A percentile compares a stretch with the other conserved stretches of the same genome.
phyloP scores from a whole-genome alignment of 2,113 vertebrate species.

The Triplophysa dalaica region DNA sequence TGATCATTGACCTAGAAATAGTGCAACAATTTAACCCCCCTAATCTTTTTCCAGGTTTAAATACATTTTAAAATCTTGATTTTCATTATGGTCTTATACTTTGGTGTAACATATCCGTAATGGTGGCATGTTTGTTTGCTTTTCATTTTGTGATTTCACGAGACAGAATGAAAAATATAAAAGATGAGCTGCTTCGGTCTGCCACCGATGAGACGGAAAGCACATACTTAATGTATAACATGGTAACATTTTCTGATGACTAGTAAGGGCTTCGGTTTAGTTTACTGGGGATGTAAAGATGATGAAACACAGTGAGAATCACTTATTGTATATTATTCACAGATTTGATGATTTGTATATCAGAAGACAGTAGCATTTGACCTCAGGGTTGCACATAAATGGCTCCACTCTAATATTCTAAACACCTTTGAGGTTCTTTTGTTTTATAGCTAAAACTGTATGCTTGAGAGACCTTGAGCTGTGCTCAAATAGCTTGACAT shows the following conservation, averaged over 20 bases:
- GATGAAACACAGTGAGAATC: not conserved
- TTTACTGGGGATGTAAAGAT: too few relatives aligned
- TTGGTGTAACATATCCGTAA: not conserved
- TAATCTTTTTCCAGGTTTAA: too few relatives aligned
- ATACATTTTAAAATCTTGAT: too few relatives aligned
- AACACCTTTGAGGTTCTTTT: conserved; percentile 10
- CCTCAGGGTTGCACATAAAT: conserved; percentile 1
- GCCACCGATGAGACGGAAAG: too few relatives aligned
- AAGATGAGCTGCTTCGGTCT: too few relatives aligned
- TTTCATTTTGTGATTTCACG: not conserved
- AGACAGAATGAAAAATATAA: too few relatives aligned
- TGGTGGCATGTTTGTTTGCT: not conserved
- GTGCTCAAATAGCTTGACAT: conserved; percentile 57
- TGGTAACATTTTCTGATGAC: too few relatives aligned
- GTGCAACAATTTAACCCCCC: too few relatives aligned
- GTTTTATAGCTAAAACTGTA: conserved; percentile 32
- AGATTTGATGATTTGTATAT: conserved; percentile 10
- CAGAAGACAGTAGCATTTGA: not conserved
- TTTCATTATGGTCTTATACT: too few relatives aligned
- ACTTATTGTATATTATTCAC: not conserved
- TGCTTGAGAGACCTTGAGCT: conserved; percentile 47
- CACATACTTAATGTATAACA: too few relatives aligned
- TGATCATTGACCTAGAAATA: too few relatives aligned
- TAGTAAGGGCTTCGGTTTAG: too few relatives aligned
- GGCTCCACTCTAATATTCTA: not conserved